Evolutionary conservation across 2,888 invertebrate species (phyloP), one percentile per base, ranked within the genome.

Genomic region (Drosophila barbarae): DNA sequence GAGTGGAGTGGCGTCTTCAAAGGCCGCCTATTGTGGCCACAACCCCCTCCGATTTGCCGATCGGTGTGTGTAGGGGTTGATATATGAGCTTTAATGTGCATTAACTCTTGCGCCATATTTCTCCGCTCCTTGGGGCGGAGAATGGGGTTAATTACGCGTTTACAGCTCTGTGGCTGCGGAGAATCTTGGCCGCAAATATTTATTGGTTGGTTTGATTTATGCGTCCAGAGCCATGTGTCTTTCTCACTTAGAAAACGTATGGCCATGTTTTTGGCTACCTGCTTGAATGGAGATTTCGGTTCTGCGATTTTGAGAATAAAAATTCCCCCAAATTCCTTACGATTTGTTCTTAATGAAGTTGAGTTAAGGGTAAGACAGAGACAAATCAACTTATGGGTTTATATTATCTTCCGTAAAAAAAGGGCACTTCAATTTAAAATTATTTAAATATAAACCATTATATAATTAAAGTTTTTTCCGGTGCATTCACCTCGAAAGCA

Each of bases 101-200:
- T 80, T 73, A 77, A 69, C 83, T 82, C 73, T 61, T 72, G 61
- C 58, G 74, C 69, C 74, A 76, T 58, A 77, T 71, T 66, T 60
- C 67, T 54, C 51, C 12, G 15, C 53, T 49, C 46, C 56, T 13
- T 51, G 35, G 55, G 38, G 55, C 59, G 28, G 52, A 47, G 49
- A 81, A 72, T 74, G 79, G 71, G 81, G 82, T 81, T 81, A 81
- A 81, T 81, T 81, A 84, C 70, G 81, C 82, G 77, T 69, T 75
- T 77, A 72, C 72, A 64, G 70, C 53, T 44, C 70, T 66, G 30
- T 18, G 67, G 52, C 42, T 57, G 46, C 28, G 21, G n/a, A 51
- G 42, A 35, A 41, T 44, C 61, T 58, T 41, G 51, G 30, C 68
- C 52, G 59, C 58, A 72, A 78, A 74, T 79, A 81, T 81, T 78